Evolutionary conservation across 2,797 vertebrate genomes (phyloP), one percentile per base, ranked within the genome.

Genomic region (Arctocebus calabarensis): DNA sequence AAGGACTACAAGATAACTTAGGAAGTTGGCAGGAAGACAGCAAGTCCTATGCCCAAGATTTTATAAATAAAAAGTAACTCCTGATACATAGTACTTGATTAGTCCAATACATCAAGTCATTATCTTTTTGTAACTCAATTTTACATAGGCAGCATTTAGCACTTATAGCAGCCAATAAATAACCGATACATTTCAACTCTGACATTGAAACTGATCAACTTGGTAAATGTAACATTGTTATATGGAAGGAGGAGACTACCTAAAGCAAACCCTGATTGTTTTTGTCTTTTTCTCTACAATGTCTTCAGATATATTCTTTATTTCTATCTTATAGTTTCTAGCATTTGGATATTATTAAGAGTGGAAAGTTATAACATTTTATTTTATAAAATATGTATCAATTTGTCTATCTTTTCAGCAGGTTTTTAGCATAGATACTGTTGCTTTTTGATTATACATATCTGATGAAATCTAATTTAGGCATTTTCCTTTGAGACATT

Each of bases 401-500:
- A 13, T 88, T 81, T 71, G 2, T 68, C 32, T 68, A n/a, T 74
- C 14, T 74, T 86, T 81, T 68, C 12, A 43, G 48, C 37, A 59
- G 17, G 29, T 48, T 90, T 84, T 88, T 8, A 48, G 48, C 48
- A 45, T 25, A 82, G 48, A 61, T 23, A 32, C 22, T 34, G 6
- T 52, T 87, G 7, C 37, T 94, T 88, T 66, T 94, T 70, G 37
- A 61, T 87, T 74, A 90, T 68, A 37, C 2, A 13, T 66, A 84
- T 25, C 25, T 95, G 75, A 73, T 81, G 17, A 91, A 55, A 43
- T 77, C 91, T 37, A 88, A 45, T 64, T 79, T 68, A 55, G 37
- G 3, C 94, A 34, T 84, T 91, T 87, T 91, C 61, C 40, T 83
- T 93, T 92, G 23, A 75, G 48, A 71, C 5, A 32, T 74, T 87